Conservation (phyloP, 2,113 vertebrate genomes). For the Leucopsar rothschildi region DNA sequence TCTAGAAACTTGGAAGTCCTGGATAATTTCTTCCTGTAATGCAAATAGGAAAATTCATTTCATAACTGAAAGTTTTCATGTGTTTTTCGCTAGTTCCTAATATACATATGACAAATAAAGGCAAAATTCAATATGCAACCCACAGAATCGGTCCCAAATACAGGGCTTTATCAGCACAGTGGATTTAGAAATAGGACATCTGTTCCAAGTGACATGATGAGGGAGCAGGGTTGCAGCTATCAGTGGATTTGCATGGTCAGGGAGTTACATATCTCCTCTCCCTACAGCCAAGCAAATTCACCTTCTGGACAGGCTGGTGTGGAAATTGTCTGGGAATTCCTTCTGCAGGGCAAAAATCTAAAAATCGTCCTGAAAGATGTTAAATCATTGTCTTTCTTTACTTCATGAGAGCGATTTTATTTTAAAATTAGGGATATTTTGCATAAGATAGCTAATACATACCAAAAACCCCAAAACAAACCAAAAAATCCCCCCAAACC, state of each 20-base stretch:
- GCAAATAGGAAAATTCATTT: not conserved
- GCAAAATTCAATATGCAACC: not conserved
- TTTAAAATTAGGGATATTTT: not conserved
- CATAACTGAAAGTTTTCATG: not conserved
- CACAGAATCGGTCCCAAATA: not conserved
- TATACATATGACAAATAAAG: not conserved
- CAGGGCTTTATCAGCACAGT: not conserved
- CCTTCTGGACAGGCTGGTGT: not conserved
- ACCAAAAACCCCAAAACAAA: not conserved
- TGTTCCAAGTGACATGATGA: not conserved
- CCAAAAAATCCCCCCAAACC: not conserved
- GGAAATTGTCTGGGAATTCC: not conserved
- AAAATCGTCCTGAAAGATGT: not conserved
- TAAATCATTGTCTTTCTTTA: not conserved
- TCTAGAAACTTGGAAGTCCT: not conserved
- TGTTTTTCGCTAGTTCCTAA: not conserved
- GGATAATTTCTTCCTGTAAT: not conserved
- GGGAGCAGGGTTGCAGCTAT: not conserved
- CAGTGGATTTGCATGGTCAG: not conserved
- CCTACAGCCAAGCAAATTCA: not conserved
- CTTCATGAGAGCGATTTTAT: not conserved
- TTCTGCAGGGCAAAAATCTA: not conserved
- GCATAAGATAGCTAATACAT: not conserved
- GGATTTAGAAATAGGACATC: not conserved
- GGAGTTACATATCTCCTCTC: not conserved